phyloP scores from a whole-genome alignment of 2,113 vertebrate genomes.

The Ophiodon elongatus region DNA sequence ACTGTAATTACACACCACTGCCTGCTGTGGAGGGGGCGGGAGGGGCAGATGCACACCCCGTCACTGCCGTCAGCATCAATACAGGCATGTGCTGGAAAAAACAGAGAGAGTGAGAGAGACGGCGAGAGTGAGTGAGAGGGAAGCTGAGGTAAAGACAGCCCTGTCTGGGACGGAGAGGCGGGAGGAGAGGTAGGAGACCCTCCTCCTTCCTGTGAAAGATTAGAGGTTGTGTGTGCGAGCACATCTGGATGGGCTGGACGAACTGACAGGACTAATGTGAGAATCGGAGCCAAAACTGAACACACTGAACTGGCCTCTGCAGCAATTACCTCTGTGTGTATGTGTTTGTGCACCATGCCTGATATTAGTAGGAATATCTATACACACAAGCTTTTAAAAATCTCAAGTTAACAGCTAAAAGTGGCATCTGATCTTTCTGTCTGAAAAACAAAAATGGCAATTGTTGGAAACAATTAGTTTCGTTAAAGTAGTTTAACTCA shows the following conservation, averaged over 20 bases:
- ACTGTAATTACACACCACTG: slow-evolving; percentile 74
- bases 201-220: slow-evolving; percentile 80
- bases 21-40: slow-evolving; percentile 26
- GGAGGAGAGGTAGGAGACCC: slow-evolving; percentile 49
- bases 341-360: neutral
- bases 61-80: slow-evolving; percentile 64
- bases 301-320: slow-evolving; percentile 20
- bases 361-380: slow-evolving; percentile 1
- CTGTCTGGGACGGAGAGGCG: slow-evolving; percentile 50
- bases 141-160: slow-evolving; percentile 64
- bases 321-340: slow-evolving; percentile 4
- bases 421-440: neutral
- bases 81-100: slow-evolving; percentile 60
- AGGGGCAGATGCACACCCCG: slow-evolving; percentile 26
- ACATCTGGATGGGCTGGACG: slow-evolving; percentile 77
- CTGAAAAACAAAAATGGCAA: neutral
- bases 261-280: slow-evolving; percentile 64
- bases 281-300: slow-evolving; percentile 28
- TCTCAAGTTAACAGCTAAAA: neutral
- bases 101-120: slow-evolving; percentile 50
- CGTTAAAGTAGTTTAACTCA: neutral
- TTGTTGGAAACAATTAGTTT: neutral
- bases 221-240: slow-evolving; percentile 71
- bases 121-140: slow-evolving; percentile 65
- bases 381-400: neutral